Base-by-base conservation (phyloP, 2,113 vertebrate species). In the Strigops habroptila region DNA sequence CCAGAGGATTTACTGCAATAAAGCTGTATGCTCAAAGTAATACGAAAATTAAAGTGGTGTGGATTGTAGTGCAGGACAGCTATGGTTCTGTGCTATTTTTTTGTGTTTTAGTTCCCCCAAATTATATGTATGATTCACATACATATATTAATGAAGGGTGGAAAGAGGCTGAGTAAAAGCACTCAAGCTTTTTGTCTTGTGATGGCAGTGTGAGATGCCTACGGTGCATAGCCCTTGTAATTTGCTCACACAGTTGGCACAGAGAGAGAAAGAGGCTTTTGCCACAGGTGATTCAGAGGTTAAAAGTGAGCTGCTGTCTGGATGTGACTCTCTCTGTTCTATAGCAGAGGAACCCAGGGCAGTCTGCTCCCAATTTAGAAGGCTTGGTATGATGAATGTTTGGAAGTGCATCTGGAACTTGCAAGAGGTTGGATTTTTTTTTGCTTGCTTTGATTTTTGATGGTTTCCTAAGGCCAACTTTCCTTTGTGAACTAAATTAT, bases 11-110 rank as follows among this genome's bases (percentile, higher is more conserved):
- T 95, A 24, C 43, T 69, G 22, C 49, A 93, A 59, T 81, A 79
- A 94, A 65, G n/a, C 48, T 85, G 44, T 85, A 28, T 53, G 63
- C 60, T 92, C 44, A 69, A 30, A n/a, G 14, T 91, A 91, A 77
- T 94, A 82, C 19, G 16, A 48, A 86, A 94, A 96, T 95, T 88
- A 67, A 67, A 57, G 11, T 52, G 44, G 62, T 89, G 51, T 65
- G 41, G 44, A 78, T 75, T 86, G 30, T 88, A 44, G 17, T 85
- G 46, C 22, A 83, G 30, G 44, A 76, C 22, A 87, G 24, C 55
- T 73, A 68, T 49, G 31, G 37, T 57, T 96, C 57, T 64, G 30
- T 37, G 37, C 14, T 59, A 14, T 30, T 33, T 46, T 88, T 90
- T 57, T 74, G 41, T 91, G 62, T 3, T 92, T 91, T 73, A 37